Base-by-base conservation (phyloP, 2,888 invertebrate genomes). In the Drosophila fulvimacula region DNA sequence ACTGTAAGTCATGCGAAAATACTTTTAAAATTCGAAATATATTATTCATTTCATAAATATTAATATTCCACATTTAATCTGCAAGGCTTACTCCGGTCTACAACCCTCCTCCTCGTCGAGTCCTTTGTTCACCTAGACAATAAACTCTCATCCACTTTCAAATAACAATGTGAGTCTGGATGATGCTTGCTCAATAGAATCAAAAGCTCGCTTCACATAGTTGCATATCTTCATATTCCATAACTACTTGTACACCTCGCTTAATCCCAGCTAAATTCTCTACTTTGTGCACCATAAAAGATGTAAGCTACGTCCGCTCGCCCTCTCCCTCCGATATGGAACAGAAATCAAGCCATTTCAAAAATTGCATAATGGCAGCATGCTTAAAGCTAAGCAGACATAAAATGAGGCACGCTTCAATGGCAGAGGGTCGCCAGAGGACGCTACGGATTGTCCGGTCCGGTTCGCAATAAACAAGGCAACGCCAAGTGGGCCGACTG, bases 361-460 rank as follows among this genome's bases (percentile, higher is more conserved):
- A 59, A 66, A 71, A 81, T 76, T 79, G 77, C 66, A 84, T 44
- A 71, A 66, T 63, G 63, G 49, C 49, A 41, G 41, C 42, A 56
- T 52, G 65, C 64, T 79, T 79, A 76, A 71, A 76, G 76, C 73
- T 67, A 69, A 81, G 70, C 81, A 73, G 76, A 79, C 69, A 74
- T 82, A 57, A 71, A 84, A 65, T 39, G 73, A 63, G 66, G 60
- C 62, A 76, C 59, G 61, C 67, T 42, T 46, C 62, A 66, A 38
- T 42, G 46, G 34, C 58, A 39, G 38, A 32, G 39, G 27, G 38
- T 48, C 39, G 21, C 10, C 21, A 24, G 32, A 27, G 15, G 32
- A 19, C 19, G 36, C 15, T 17, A 11, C 4, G 2, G 3, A 21
- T 6, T 24, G 55, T 49, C 42, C 49, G 32, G 24, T 34, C 19